phyloP scores from a whole-genome alignment of 2,113 vertebrate genomes.

The Prunella fulvescens region DNA sequence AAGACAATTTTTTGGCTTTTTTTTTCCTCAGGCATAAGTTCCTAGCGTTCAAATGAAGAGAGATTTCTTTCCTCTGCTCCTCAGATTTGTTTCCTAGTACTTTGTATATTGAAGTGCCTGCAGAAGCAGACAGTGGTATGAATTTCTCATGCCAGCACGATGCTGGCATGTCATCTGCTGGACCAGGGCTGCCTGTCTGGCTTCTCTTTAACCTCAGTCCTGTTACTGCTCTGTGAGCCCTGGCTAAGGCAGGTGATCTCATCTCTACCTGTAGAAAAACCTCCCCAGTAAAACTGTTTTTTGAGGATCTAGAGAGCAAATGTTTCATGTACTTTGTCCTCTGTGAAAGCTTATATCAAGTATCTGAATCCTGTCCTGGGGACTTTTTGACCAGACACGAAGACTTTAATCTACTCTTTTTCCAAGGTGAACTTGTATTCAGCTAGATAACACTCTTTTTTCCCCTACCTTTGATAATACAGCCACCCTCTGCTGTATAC shows the following conservation, averaged over 20 bases:
- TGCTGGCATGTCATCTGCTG: background rate
- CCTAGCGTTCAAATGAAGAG: background rate
- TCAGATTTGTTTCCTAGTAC: background rate
- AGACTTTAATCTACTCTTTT: background rate
- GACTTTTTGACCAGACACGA: background rate
- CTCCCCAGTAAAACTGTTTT: background rate
- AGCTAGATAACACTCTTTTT: background rate
- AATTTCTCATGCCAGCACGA: background rate
- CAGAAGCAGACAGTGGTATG: background rate
- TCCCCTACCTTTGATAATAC: fast-evolving
- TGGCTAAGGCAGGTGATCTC: background rate
- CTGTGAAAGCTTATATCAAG: background rate
- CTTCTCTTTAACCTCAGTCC: background rate
- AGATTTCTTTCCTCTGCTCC: background rate
- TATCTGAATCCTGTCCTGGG: background rate
- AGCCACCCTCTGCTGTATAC: background rate
- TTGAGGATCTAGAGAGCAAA: background rate
- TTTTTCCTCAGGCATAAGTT: background rate
- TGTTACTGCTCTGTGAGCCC: background rate
- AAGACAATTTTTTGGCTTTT: background rate
- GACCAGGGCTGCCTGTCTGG: background rate
- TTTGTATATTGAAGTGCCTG: background rate
- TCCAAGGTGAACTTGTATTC: background rate
- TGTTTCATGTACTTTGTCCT: background rate
- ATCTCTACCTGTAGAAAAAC: background rate